Evolutionary conservation across 2,113 vertebrate species (phyloP).

Genomic region (Pogona vitticeps): DNA sequence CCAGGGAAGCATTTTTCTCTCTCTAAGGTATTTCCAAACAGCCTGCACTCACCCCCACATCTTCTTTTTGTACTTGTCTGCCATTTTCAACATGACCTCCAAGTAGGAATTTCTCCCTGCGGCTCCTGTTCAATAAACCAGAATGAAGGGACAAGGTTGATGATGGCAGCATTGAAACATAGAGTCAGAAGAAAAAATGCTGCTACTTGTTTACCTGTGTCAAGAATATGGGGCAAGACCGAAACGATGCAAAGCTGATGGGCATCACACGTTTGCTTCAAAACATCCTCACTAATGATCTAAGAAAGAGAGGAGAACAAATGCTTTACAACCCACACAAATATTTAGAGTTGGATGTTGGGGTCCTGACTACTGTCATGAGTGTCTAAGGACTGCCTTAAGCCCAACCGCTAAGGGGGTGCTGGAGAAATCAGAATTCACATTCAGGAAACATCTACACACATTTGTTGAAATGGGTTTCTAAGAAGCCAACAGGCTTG

Average conservation of each 20-base stretch:
- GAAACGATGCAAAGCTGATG: conserved; percentile 92
- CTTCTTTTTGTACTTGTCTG: conserved; percentile 98
- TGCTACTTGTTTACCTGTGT: conserved; percentile 82
- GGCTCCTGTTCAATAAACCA: conserved; percentile 78
- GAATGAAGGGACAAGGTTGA: neutral
- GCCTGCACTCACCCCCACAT: conserved; percentile 91
- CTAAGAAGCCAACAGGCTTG: neutral
- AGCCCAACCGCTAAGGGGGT: neutral
- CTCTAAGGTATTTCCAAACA: neutral
- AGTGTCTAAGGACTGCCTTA: neutral
- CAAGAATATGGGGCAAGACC: conserved; percentile 94
- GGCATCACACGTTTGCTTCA: conserved; percentile 91
- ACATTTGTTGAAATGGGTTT: neutral
- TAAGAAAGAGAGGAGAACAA: conserved; percentile 53
- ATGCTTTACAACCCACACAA: neutral
- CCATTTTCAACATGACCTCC: conserved; percentile 91
- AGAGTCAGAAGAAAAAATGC: neutral
- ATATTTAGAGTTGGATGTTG: neutral
- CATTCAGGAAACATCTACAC: neutral
- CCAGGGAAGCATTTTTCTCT: no score
- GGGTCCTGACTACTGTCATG: no score
- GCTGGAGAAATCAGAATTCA: neutral
- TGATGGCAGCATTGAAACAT: neutral
- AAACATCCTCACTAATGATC: conserved; percentile 84
- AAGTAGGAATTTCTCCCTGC: conserved; percentile 91